Percentiles rank a stretch among this genome's conserved stretches.
These are phyloP conservation scores for Coptodon bakossiorum DNA, from an alignment of 2,113 vertebrate genomes.

Conservation along the genomic window DNA sequence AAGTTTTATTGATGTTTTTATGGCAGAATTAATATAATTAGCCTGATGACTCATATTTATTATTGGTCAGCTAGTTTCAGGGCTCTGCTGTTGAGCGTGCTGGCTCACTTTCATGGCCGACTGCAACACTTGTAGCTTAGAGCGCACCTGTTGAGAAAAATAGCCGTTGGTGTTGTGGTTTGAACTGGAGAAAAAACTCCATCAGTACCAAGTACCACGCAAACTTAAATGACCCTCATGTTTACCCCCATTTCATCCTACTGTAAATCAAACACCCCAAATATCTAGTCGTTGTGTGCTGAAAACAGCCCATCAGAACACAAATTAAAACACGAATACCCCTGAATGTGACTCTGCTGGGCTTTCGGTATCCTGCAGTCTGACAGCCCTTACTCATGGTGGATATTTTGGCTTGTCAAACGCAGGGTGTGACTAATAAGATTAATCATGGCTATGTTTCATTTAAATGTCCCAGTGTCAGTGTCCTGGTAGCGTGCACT, in stretches of 20 bases:
- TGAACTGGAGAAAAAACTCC: background rate
- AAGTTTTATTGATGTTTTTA: background rate
- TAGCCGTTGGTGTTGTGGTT: background rate
- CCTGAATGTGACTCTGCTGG: background rate
- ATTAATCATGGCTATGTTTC: background rate
- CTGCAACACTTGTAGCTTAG: background rate
- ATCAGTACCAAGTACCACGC: background rate
- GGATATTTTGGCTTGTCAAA: background rate
- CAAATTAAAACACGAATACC: background rate
- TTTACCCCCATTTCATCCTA: background rate
- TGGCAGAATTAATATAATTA: background rate
- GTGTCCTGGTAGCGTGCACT: background rate
- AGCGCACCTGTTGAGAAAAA: background rate
- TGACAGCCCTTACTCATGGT: background rate
- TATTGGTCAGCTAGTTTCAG: background rate
- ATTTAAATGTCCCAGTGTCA: background rate
- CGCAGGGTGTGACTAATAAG: background rate
- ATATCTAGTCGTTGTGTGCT: background rate
- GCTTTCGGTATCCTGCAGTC: background rate
- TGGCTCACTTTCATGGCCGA: background rate
- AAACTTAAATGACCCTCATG: background rate
- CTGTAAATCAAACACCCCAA: background rate
- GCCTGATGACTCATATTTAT: background rate
- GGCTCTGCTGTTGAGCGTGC: background rate
- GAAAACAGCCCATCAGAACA: background rate